These are phyloP conservation scores for Gallirallus australis DNA, from an alignment of 2,797 vertebrate genomes.

Conservation along the genomic window DNA sequence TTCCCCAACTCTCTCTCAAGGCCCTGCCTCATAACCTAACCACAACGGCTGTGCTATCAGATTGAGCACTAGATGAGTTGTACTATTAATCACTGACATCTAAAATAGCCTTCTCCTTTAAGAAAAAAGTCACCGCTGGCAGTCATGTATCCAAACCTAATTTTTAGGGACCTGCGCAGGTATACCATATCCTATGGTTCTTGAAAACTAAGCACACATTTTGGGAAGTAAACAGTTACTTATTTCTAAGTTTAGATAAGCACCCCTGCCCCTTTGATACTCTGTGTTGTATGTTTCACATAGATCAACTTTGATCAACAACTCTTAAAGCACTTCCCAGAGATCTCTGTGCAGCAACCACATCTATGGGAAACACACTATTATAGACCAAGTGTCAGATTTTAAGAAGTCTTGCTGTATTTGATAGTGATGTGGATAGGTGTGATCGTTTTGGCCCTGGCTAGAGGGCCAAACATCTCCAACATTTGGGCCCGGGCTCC, in stretches of 20 bases:
- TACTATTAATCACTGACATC: not conserved
- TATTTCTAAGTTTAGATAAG: not conserved
- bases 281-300: not conserved
- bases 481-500: too few relatives aligned
- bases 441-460: too few relatives aligned
- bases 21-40: not conserved
- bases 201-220: not conserved
- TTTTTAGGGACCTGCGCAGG: not conserved
- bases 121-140: not conserved
- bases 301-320: not conserved
- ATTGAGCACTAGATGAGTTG: not conserved
- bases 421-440: not conserved
- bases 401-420: not conserved
- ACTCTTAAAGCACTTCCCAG: not conserved
- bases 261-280: not conserved
- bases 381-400: not conserved
- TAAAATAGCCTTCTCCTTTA: not conserved
- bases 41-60: rapidly evolving
- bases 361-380: not conserved
- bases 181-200: not conserved
- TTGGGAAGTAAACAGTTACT: not conserved
- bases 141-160: not conserved
- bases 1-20: not conserved
- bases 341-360: not conserved
- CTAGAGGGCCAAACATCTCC: too few relatives aligned